Evolutionary conservation across 2,888 invertebrate genomes (phyloP), one percentile per base, ranked within the genome.

Genomic region (Eudemis profundana): DNA sequence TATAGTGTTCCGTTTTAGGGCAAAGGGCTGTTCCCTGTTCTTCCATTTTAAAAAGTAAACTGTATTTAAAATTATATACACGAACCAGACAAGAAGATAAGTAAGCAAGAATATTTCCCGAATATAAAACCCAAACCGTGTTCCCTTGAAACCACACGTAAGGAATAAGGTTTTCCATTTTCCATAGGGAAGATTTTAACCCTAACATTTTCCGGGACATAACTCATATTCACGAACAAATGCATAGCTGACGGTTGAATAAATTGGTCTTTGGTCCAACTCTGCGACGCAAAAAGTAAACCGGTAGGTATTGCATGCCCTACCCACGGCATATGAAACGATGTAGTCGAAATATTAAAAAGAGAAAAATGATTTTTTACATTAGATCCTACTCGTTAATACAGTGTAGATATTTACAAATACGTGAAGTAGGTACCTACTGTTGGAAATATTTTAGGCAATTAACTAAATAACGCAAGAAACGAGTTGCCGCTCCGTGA

Each of bases 91-190:
- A 15, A 2, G 10, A 21, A 38, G 21, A 51, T 14, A 38, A 38
- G 38, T 38, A 14, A 53, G 21, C 3, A 2, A 23, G 14, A n/a
- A 53, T 10, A 53, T 38, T 10, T 38, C 21, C 40, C 3, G 10
- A 36, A 36, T 19, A 38, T 36, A 7, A 38, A 23, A 14, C 7
- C 23, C 38, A 53, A 14, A 4, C 15, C 33, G n/a, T 36, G n/a
- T 8, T 23, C 12, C 27, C 5, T 27, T 12, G 54, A 21, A 10
- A 23, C 4, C 40, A 23, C 54, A 54, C 54, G 40, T 54, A 27
- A 23, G 54, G 15, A 23, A 42, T 54, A 54, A 42, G 54, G 27
- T 54, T 27, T 14, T 19, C 27, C 15, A 27, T 17, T 54, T 27
- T 27, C 42, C 42, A 42, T 17, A 7, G 40, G 40, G 54, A 54